These are phyloP conservation scores for Aleiodes alternator DNA, from an alignment of 2,888 invertebrate species.

Conservation along the genomic window DNA sequence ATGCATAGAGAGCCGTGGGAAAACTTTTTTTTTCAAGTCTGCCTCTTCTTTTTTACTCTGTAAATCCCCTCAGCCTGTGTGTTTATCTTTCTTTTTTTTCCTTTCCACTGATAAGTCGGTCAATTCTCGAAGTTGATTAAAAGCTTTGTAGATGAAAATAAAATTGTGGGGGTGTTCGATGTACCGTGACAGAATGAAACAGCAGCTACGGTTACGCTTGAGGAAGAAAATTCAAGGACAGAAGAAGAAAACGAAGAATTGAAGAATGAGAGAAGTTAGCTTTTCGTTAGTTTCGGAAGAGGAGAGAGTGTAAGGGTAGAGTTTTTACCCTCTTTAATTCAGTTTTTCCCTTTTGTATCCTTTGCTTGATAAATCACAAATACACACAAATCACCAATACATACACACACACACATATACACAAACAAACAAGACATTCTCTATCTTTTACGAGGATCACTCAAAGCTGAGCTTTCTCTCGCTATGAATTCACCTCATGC, in stretches of 20 bases:
- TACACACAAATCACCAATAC: too few relatives aligned
- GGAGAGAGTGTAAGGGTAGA: slow-evolving; percentile 10
- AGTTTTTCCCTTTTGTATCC: not conserved
- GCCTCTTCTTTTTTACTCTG: not conserved
- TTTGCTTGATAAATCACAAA: too few relatives aligned
- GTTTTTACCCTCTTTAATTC: not conserved
- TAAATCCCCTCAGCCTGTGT: not conserved
- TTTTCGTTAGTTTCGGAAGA: slow-evolving; percentile 3
- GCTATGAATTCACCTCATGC: slow-evolving; percentile 18
- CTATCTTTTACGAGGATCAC: too few relatives aligned
- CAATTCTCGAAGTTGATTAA: slow-evolving; percentile 5
- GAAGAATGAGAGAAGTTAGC: not conserved
- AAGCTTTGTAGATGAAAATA: not conserved
- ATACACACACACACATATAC: too few relatives aligned
- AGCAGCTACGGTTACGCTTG: slow-evolving; percentile 20
- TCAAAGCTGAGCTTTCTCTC: not conserved
- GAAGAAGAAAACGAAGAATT: not conserved
- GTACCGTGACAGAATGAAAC: slow-evolving; percentile 30
- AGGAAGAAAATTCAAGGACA: slow-evolving; percentile 4
- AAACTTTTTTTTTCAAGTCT: not conserved
- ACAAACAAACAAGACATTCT: too few relatives aligned
- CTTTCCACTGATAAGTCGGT: not conserved
- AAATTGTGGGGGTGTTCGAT: slow-evolving; percentile 16
- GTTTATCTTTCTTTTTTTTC: not conserved
- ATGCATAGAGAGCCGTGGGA: not conserved